These are phyloP conservation scores for Amiota communis DNA, from an alignment of 2,888 invertebrate genomes.

Conservation along the genomic window DNA sequence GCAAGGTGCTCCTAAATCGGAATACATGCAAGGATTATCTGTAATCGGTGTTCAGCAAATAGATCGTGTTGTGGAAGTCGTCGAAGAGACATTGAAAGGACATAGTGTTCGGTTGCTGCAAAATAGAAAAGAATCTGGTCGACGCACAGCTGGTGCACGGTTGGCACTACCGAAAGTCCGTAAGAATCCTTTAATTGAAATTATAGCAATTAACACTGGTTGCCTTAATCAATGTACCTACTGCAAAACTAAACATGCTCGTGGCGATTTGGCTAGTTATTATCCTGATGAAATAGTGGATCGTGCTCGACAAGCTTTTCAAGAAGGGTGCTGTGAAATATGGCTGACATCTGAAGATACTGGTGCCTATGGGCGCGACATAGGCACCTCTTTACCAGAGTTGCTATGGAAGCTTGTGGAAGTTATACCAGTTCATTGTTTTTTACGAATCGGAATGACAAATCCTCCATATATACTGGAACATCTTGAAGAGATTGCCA, in stretches of 20 bases:
- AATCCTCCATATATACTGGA: conserved; percentile 99
- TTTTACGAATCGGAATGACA: conserved; percentile 95
- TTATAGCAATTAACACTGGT: conserved; percentile 96
- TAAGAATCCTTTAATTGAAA: conserved; percentile 96
- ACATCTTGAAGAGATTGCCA: conserved; percentile 90
- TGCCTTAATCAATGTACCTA: conserved; percentile 99
- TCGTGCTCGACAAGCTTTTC: conserved; percentile 88
- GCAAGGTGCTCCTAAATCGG: conserved; percentile 88
- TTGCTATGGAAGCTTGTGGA: conserved; percentile 89
- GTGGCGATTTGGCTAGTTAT: conserved; percentile 97
- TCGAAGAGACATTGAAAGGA: conserved; percentile 97
- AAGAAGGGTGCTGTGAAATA: conserved; percentile 94
- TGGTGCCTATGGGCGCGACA: conserved; percentile 97
- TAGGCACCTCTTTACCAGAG: conserved; percentile 89
- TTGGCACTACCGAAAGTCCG: conserved; percentile 93
- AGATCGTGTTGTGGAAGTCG: conserved; percentile 96
- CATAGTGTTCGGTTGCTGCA: conserved; percentile 85
- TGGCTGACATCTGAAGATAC: conserved; percentile 99
- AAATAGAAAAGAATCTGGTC: conserved; percentile 85
- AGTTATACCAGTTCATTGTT: conserved; percentile 78
- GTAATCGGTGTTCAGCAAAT: conserved; percentile 99
- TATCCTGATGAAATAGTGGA: conserved; percentile 90
- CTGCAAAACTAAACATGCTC: conserved; percentile 97
- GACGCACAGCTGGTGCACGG: conserved; percentile 89
- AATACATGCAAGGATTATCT: conserved; percentile 80